phyloP scores from a whole-genome alignment of 2,797 vertebrate genomes.

The Apodemus agrarius region DNA sequence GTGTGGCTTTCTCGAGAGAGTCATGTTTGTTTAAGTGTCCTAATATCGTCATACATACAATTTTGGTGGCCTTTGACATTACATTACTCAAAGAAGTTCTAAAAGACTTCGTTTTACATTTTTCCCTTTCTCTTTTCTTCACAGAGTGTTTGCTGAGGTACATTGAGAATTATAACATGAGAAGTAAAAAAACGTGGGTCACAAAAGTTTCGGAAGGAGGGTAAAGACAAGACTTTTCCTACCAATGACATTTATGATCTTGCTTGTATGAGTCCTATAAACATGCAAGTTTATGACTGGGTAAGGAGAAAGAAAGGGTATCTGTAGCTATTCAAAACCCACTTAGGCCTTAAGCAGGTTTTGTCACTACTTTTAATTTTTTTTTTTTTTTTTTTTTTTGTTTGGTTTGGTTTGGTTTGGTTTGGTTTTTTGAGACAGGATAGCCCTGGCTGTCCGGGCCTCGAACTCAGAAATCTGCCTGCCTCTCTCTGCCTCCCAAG shows the following conservation, averaged over 20 bases:
- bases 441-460: no score
- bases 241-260: not conserved
- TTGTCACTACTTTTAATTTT: not conserved
- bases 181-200: not conserved
- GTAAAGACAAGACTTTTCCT: not conserved
- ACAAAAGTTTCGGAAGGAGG: not conserved
- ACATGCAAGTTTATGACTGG: not conserved
- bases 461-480: no score
- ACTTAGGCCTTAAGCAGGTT: not conserved
- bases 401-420: no score
- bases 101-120: not conserved
- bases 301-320: not conserved
- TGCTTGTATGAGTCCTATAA: not conserved
- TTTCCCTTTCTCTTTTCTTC: not conserved
- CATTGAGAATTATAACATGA: not conserved
- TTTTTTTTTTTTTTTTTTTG: no score
- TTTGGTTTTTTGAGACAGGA: no score
- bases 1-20: not conserved
- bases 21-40: not conserved
- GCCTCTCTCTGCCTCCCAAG: no score
- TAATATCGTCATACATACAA: not conserved
- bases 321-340: not conserved
- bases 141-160: not conserved
- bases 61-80: not conserved
- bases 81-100: not conserved